Conservation (phyloP, 2,113 vertebrate species). For the Saguinus midas region DNA sequence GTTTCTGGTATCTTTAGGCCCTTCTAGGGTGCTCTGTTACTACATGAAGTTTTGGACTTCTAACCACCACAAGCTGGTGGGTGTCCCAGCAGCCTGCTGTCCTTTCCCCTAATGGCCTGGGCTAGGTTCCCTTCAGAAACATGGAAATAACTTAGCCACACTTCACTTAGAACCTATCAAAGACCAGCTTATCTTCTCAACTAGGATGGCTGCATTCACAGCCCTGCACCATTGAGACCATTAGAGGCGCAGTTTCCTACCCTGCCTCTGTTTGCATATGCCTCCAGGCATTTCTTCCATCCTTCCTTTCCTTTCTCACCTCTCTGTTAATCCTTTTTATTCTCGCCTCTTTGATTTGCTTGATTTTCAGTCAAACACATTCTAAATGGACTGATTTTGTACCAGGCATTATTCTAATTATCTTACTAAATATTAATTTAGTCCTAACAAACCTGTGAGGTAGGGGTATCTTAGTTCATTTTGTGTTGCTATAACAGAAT, state of each 20-base stretch:
- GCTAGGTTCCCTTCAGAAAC: not conserved
- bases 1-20: not conserved
- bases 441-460: not conserved
- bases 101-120: not conserved
- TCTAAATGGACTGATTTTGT: not conserved
- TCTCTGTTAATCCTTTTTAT: not conserved
- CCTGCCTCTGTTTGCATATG: not conserved
- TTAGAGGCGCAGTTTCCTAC: too few species aligned
- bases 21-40: not conserved
- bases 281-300: not conserved
- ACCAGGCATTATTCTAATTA: not conserved
- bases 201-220: not conserved
- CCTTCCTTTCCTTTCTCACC: not conserved
- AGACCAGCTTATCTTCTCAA: not conserved
- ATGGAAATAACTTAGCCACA: not conserved
- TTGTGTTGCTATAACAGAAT: not conserved
- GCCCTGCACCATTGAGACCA: not conserved
- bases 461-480: not conserved
- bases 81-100: not conserved
- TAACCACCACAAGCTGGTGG: not conserved
- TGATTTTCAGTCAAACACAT: not conserved
- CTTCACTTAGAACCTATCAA: not conserved
- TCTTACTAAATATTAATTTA: not conserved
- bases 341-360: not conserved
- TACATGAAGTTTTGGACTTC: not conserved